Evolutionary conservation across 2,888 invertebrate species (phyloP).

Genomic region (Neoascia interrupta): DNA sequence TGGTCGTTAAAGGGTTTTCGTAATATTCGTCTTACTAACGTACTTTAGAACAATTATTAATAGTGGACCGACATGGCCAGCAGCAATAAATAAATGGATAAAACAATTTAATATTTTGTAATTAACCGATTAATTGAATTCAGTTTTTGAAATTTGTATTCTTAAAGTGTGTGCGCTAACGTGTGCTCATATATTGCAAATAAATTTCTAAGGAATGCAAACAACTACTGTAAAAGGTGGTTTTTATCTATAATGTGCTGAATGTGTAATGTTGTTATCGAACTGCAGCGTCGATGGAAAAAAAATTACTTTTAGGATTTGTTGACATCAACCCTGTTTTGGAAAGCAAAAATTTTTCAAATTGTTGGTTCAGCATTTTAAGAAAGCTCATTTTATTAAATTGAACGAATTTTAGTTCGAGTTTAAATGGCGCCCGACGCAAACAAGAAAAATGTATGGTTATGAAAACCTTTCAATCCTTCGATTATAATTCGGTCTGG

Average conservation of each 20-base stretch:
- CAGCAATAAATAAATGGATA: slow-evolving; percentile 58
- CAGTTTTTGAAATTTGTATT: slow-evolving; percentile 15
- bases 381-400: no score
- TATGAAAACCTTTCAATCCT: no score
- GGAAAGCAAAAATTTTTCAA: no score
- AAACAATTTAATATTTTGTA: slow-evolving; percentile 20
- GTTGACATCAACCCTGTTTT: no score
- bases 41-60: slow-evolving; percentile 44
- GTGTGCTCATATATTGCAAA: slow-evolving; percentile 61
- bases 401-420: no score
- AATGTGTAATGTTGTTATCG: background rate
- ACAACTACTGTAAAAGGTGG: slow-evolving; percentile 39
- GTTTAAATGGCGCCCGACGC: no score
- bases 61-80: slow-evolving; percentile 34
- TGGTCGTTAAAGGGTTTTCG: slow-evolving; percentile 56
- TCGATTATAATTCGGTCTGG: no score
- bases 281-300: slow-evolving; percentile 42
- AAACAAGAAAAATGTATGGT: no score
- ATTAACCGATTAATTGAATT: slow-evolving; percentile 23
- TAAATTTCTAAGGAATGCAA: slow-evolving; percentile 59
- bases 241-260: slow-evolving; percentile 27
- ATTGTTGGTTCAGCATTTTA: no score
- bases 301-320: no score
- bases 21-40: slow-evolving; percentile 41
- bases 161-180: slow-evolving; percentile 24